Evolutionary conservation across 1,140 invertebrate genomes (phyloP).

Genomic region (Leptinotarsa lineolata): DNA sequence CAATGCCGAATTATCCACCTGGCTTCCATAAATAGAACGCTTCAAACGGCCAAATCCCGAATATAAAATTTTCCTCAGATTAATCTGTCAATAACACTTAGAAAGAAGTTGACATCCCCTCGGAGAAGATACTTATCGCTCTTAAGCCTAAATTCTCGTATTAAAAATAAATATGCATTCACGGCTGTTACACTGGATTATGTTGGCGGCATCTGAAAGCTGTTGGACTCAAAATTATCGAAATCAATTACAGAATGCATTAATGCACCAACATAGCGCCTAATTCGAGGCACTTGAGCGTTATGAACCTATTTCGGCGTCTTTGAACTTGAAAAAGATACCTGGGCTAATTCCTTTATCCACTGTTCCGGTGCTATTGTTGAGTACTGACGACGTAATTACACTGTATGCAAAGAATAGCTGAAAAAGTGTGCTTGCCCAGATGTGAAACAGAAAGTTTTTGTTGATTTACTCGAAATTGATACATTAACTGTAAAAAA

Average conservation of each 20-base stretch:
- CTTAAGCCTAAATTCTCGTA: neutral
- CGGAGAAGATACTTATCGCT: conserved; percentile 20
- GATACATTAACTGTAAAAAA: too few species aligned
- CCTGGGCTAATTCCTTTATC: neutral
- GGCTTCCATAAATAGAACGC: conserved; percentile 6
- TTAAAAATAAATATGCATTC: conserved; percentile 19
- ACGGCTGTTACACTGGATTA: conserved; percentile 16
- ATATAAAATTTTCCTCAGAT: conserved; percentile 16
- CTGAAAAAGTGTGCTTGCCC: too few species aligned
- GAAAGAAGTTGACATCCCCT: conserved; percentile 9
- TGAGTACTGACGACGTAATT: too few species aligned
- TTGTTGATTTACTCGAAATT: too few species aligned
- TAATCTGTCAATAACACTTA: conserved; percentile 22
- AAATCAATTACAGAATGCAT: conserved; percentile 11
- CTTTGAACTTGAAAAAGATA: neutral
- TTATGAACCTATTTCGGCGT: conserved; percentile 2
- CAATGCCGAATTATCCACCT: neutral
- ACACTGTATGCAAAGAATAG: too few species aligned
- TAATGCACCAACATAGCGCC: conserved; percentile 11
- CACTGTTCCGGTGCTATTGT: neutral
- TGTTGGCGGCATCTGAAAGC: conserved; percentile 16
- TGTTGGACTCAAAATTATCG: conserved; percentile 10
- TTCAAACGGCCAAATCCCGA: neutral
- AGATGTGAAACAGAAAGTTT: too few species aligned
- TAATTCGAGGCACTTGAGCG: neutral